Conservation (phyloP, 1,140 invertebrate species). For the Phenacoccus solenopsis region DNA sequence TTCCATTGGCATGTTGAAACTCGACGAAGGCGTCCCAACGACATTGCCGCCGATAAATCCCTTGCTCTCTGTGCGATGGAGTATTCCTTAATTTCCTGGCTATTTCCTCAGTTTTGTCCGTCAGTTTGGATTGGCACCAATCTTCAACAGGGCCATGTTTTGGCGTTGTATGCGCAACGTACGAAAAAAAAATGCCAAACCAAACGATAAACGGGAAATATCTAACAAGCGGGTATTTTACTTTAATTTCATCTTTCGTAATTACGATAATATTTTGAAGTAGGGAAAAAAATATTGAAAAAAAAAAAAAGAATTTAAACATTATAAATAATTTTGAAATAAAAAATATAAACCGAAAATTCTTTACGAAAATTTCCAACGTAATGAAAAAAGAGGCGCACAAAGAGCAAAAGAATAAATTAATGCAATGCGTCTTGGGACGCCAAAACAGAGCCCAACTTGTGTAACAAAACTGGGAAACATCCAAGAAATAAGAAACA, state of each 20-base stretch:
- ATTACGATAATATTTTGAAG: slow-evolving; percentile 37
- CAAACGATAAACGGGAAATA: slow-evolving; percentile 20
- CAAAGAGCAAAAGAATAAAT: slow-evolving; percentile 37
- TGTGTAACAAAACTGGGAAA: slow-evolving; percentile 22
- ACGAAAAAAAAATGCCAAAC: slow-evolving; percentile 18
- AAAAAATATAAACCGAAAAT: slow-evolving; percentile 23
- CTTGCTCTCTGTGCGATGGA: slow-evolving; percentile 39
- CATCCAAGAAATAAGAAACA: not conserved
- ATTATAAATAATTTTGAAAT: slow-evolving; percentile 21
- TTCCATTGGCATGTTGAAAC: too few species aligned
- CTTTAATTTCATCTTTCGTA: not conserved
- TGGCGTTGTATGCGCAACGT: slow-evolving; percentile 44
- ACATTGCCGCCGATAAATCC: slow-evolving; percentile 9
- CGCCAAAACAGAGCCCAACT: slow-evolving; percentile 48
- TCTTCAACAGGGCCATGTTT: slow-evolving; percentile 44
- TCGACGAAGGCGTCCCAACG: too few species aligned
- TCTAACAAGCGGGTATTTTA: slow-evolving; percentile 25
- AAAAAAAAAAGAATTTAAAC: slow-evolving; percentile 24
- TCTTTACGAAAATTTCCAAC: not conserved
- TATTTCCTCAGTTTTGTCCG: slow-evolving; percentile 34
- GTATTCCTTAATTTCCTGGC: slow-evolving; percentile 35
- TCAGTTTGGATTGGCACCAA: slow-evolving; percentile 43
- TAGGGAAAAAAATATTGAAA: too few species aligned
- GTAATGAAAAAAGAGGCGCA: slow-evolving; percentile 33
- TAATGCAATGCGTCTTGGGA: slow-evolving; percentile 32